Evolutionary conservation across 2,888 invertebrate species (phyloP), one percentile per base, ranked within the genome.

Genomic region (Ophonus ardosiacus): DNA sequence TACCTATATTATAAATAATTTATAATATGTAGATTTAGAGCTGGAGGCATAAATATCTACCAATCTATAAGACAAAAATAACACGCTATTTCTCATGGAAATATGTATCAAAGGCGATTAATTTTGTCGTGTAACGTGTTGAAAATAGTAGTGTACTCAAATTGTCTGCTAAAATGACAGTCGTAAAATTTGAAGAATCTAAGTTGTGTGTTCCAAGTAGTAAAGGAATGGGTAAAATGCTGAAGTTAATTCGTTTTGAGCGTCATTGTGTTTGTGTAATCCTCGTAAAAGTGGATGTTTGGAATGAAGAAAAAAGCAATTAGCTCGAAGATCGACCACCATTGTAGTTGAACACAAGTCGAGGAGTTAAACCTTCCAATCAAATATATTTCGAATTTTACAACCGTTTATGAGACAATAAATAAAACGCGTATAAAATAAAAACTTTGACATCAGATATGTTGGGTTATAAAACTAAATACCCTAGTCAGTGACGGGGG

Each of bases 371-470:
- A 83, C 85, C 85, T 86, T 63, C 88, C 87, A 87, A 88, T 88
- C 87, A 88, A 87, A 88, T 87, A 88, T 87, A 86, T 87, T 88
- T 87, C 86, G 86, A 86, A 87, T 87, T 88, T 88, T 88, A 88
- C 88, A 87, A 87, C 87, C 88, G 88, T 88, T 88, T 89, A 89
- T 88, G 88, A 88, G 87, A 88, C 88, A 87, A 89, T 89, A 89
- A 89, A 89, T 89, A 88, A 88, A 87, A 86, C 87, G 87, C 87
- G 86, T 88, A 88, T 74, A 87, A 84, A 88, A 87, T 87, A 88
- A 87, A 87, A 87, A 88, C 87, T 87, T 87, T 88, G 88, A 88
- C 88, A 88, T 86, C 86, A 86, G 86, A 78, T 78, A 86, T 78
- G 83, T 76, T 59, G 76, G 83, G 83, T 59, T 83, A 59, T 83